Base-by-base conservation (phyloP, 30 jellyfish, hydroid and myxozoan genomes). In the Sanderia malayensis region DNA sequence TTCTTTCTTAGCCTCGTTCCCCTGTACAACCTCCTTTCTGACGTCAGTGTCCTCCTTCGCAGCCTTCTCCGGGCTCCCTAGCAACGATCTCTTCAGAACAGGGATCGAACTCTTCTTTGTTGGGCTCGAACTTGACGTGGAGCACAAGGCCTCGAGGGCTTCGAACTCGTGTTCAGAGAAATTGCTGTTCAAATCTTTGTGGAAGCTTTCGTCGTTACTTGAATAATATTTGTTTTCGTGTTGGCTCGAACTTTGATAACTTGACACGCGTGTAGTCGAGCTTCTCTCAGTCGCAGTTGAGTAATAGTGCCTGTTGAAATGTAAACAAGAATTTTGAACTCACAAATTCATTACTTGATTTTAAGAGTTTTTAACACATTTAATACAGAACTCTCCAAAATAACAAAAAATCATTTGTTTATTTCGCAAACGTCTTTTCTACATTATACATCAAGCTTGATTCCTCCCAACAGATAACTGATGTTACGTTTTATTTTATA, bases 281-380 rank as follows among this genome's bases (percentile, higher is more conserved):
- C 76, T 63, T 41, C 88, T 67, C 32, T 47, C 34, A n/a, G n/a
- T n/a, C 73, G 62, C 88, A 6, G 74, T 2, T 2, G 74, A 73
- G 23, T 24, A 41, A 47, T 27, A 0, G 46, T 61, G 62, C 87
- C 78, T 64, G 65, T 15, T 17, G 45, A 20, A 46, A 29, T 20
- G 37, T 28, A 25, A 47, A 32, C n/a, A n/a, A n/a, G n/a, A n/a
- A n/a, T n/a, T n/a, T n/a, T n/a, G n/a, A n/a, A n/a, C n/a, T n/a
- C n/a, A n/a, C n/a, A n/a, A n/a, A n/a, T n/a, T n/a, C n/a, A n/a
- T n/a, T n/a, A n/a, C n/a, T n/a, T n/a, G n/a, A n/a, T n/a, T n/a
- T n/a, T n/a, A n/a, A n/a, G n/a, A n/a, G n/a, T n/a, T n/a, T n/a
- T n/a, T n/a, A n/a, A n/a, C n/a, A n/a, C n/a, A n/a, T n/a, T n/a